Evolutionary conservation across 2,113 vertebrate species (phyloP), one percentile per base, ranked within the genome.

Genomic region (Lycaon pictus): DNA sequence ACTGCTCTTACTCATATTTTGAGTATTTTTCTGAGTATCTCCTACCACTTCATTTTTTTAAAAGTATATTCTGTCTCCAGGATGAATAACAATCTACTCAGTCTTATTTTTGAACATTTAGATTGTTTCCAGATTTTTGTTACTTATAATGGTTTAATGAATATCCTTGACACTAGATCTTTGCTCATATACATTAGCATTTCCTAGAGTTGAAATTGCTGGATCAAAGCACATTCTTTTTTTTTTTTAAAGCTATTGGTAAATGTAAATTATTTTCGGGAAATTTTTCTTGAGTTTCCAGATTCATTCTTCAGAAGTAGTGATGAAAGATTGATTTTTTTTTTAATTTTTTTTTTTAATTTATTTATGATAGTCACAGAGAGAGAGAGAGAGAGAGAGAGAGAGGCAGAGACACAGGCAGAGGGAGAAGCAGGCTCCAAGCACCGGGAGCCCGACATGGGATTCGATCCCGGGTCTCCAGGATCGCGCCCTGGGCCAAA

Each of bases 1-100:
- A 43, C 7, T 62, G 29, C 13, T 84, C 23, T 90, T 83, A 63
- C 53, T 76, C 22, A 37, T 92, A 29, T 92, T 89, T 96, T 84
- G 32, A 56, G 60, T 83, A 48, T 89, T 11, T 67, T 88, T 95
- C 32, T 51, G 15, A 83, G 2, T 93, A 71, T 83, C 20, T 86
- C 11, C 32, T 97, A 9, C 62, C 43, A 63, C 80, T 85, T 96
- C n/a, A 81, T 89, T 94, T 94, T 87, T 65, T 43, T 43, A 43
- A 43, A 65, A 63, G 11, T 79, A 15, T 90, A 65, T 62, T 72
- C 43, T 89, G 2, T 93, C 11, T 93, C 11, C 55, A 53, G 51
- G 12, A 13, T 90, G 27, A 90, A n/a, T 51, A 35, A 95, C 22
- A 67, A 16, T 55, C 65, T 82, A 67, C 56, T 95, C 51, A 90